Evolutionary conservation across 2,888 invertebrate species (phyloP).

Genomic region (Oegoconia quadripuncta): DNA sequence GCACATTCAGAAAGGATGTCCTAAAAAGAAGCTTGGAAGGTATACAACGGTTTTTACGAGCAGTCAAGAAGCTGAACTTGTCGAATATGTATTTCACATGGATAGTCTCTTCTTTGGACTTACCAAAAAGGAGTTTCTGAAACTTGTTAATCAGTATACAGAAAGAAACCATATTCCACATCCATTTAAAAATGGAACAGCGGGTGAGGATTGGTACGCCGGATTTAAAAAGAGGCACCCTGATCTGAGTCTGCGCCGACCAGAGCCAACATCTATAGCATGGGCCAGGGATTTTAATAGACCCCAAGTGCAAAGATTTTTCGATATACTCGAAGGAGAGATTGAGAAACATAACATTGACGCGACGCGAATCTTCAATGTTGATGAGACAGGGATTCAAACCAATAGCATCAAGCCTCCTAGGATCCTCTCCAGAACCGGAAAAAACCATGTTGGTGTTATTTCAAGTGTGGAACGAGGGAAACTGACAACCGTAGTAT

Average conservation of each 20-base stretch:
- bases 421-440: neutral
- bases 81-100: too few relatives aligned
- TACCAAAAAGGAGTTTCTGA: too few relatives aligned
- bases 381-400: neutral
- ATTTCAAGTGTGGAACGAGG: neutral
- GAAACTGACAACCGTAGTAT: neutral
- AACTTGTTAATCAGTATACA: too few relatives aligned
- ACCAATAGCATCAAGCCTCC: neutral
- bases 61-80: too few relatives aligned
- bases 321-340: too few relatives aligned
- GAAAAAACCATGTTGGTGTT: neutral
- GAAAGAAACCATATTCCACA: too few relatives aligned
- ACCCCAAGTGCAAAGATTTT: conserved; percentile 11
- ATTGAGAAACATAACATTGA: neutral
- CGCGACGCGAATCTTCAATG: neutral
- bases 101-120: too few relatives aligned
- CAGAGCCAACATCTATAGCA: conserved; percentile 13
- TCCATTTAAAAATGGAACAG: conserved; percentile 9
- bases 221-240: conserved; percentile 9
- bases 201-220: conserved; percentile 13
- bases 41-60: too few relatives aligned
- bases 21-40: too few relatives aligned
- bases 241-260: conserved; percentile 10
- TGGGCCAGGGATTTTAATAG: conserved; percentile 13
- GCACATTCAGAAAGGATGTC: too few relatives aligned